Evolutionary conservation across 2,797 vertebrate species (phyloP).

Genomic region (Nothura maculosa): DNA sequence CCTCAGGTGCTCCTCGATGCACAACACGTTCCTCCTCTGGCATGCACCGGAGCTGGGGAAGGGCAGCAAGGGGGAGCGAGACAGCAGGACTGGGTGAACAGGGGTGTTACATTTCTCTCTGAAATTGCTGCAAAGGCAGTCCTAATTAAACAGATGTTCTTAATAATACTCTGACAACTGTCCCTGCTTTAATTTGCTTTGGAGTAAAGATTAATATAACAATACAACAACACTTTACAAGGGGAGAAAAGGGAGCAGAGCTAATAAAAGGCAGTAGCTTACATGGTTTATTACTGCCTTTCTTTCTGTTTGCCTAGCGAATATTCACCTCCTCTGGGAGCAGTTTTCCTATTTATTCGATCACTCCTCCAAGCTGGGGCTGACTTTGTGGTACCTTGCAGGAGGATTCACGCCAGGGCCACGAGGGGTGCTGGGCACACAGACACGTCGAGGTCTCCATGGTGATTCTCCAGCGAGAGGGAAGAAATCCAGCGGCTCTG

Average conservation of each 20-base stretch:
- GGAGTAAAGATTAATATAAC: slow-evolving; percentile 63
- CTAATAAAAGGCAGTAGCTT: slow-evolving; percentile 58
- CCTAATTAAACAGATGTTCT: slow-evolving; percentile 69
- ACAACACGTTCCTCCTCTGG: neutral
- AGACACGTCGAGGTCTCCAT: neutral
- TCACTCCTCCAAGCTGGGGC: slow-evolving; percentile 39
- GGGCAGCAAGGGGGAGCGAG: neutral
- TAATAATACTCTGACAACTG: slow-evolving; percentile 62
- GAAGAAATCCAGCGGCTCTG: neutral
- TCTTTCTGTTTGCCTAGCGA: slow-evolving; percentile 61
- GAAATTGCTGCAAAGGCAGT: slow-evolving; percentile 20
- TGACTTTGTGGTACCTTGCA: slow-evolving; percentile 22
- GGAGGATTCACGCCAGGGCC: slow-evolving; percentile 2
- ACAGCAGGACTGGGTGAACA: slow-evolving; percentile 1
- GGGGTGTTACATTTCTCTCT: neutral
- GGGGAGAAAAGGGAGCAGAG: slow-evolving; percentile 46
- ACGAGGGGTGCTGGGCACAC: neutral
- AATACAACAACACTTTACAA: slow-evolving; percentile 52
- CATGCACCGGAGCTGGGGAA: neutral
- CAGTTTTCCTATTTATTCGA: slow-evolving; percentile 60
- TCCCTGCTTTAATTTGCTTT: slow-evolving; percentile 68
- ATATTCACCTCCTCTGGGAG: slow-evolving; percentile 60
- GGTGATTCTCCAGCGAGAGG: neutral
- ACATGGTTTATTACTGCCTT: slow-evolving; percentile 67
- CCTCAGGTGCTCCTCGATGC: neutral